Evolutionary conservation across 92 coral and sea anemone genomes (phyloP).

Genomic region (Heteractis magnifica): DNA sequence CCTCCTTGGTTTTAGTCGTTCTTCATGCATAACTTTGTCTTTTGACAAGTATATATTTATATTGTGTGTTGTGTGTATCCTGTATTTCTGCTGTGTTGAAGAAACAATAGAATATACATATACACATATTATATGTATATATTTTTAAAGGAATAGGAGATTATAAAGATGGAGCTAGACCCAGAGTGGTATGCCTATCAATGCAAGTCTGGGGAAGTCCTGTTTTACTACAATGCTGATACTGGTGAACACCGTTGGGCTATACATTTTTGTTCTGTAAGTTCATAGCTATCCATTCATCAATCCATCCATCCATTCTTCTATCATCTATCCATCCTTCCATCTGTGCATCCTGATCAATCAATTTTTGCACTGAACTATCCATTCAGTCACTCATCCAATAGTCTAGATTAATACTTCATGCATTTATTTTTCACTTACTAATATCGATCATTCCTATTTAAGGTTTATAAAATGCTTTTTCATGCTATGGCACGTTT

Average conservation of each 20-base stretch:
- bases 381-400: background rate
- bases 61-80: no score
- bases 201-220: conserved; percentile 32
- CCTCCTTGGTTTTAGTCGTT: no score
- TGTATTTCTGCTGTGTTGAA: no score
- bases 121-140: background rate
- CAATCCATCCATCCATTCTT: background rate
- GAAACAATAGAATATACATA: background rate
- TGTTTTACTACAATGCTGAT: conserved; percentile 22
- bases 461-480: no score
- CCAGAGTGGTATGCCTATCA: conserved; percentile 36
- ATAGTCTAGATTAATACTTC: no score
- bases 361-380: background rate
- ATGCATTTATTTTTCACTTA: no score
- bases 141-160: background rate
- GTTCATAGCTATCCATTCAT: background rate
- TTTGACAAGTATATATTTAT: no score
- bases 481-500: no score
- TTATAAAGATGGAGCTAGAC: conserved; percentile 7
- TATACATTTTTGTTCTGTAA: conserved; percentile 23
- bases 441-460: no score
- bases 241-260: conserved; percentile 42
- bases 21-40: no score
- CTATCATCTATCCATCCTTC: background rate
- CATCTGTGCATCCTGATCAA: background rate